Percentiles rank a stretch among this genome's conserved stretches.
phyloP scores from a whole-genome alignment of 2,888 invertebrate species.

The Coenonympha glycerion region DNA sequence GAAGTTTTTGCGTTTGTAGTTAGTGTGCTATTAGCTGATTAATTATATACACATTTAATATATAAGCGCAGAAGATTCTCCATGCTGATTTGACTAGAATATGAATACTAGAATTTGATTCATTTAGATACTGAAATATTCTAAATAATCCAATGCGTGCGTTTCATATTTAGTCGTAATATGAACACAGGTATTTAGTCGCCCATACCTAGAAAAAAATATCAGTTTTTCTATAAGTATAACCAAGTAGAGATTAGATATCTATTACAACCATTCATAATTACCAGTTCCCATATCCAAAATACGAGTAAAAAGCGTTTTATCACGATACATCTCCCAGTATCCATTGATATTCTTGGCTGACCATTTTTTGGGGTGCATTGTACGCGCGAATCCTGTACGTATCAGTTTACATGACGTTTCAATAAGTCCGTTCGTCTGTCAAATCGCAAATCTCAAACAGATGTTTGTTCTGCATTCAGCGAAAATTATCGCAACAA shows the following conservation, averaged over 20 bases:
- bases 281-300: slow-evolving; percentile 12
- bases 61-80: too few relatives aligned
- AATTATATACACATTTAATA: too few relatives aligned
- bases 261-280: slow-evolving; percentile 7
- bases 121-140: too few relatives aligned
- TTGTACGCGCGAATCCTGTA: slow-evolving; percentile 53
- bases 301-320: slow-evolving; percentile 1
- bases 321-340: slow-evolving; percentile 3
- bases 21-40: too few relatives aligned
- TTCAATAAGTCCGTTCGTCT: slow-evolving; percentile 60
- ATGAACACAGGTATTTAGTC: too few relatives aligned
- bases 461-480: slow-evolving; percentile 71
- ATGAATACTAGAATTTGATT: too few relatives aligned
- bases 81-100: too few relatives aligned
- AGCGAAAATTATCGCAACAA: slow-evolving; percentile 65
- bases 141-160: too few relatives aligned
- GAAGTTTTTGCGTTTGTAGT: too few relatives aligned
- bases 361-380: slow-evolving; percentile 65
- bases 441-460: slow-evolving; percentile 63
- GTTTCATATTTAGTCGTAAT: too few relatives aligned
- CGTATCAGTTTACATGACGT: slow-evolving; percentile 72
- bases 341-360: slow-evolving; percentile 28
- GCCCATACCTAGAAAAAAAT: too few relatives aligned
- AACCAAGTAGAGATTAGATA: slow-evolving; percentile 4
- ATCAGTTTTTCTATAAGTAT: neutral